A percentile compares a stretch with the other conserved stretches of the same genome.
Evolutionary conservation across 64 coral and sea anemone genomes (phyloP).

Genomic region (Actinia equina): DNA sequence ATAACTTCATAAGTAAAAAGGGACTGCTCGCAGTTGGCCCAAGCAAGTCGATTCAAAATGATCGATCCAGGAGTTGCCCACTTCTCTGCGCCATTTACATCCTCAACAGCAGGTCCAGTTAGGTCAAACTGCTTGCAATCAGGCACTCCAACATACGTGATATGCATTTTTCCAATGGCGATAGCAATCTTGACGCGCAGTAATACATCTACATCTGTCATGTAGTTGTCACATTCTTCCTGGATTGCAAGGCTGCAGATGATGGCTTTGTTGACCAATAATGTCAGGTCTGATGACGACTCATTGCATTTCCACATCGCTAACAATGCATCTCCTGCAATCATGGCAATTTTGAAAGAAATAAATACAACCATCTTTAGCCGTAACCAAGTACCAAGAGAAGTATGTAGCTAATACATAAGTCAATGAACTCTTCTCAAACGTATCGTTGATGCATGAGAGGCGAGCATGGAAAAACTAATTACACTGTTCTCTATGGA

Average conservation of each 20-base stretch:
- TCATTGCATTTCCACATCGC: conserved; percentile 77
- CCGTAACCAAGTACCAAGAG: no score
- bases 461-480: no score
- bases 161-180: conserved; percentile 86
- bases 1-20: conserved; percentile 79
- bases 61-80: conserved; percentile 91
- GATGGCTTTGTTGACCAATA: conserved; percentile 89
- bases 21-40: conserved; percentile 75
- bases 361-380: no score
- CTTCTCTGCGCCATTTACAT: conserved; percentile 90
- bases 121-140: conserved; percentile 96
- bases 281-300: conserved; percentile 28
- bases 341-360: background rate
- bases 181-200: conserved; percentile 93
- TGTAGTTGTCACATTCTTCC: conserved; percentile 95
- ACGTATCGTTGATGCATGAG: no score
- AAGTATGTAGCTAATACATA: no score
- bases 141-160: conserved; percentile 79
- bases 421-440: no score
- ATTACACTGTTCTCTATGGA: no score
- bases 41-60: conserved; percentile 80
- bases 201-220: conserved; percentile 94
- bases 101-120: conserved; percentile 83
- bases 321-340: conserved; percentile 81
- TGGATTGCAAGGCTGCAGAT: conserved; percentile 93